Percentiles rank a stretch among this genome's conserved stretches.
Evolutionary conservation across 35 echinoderm and acorn worm genomes (phyloP).

Genomic region (Nesometra sesokonis): DNA sequence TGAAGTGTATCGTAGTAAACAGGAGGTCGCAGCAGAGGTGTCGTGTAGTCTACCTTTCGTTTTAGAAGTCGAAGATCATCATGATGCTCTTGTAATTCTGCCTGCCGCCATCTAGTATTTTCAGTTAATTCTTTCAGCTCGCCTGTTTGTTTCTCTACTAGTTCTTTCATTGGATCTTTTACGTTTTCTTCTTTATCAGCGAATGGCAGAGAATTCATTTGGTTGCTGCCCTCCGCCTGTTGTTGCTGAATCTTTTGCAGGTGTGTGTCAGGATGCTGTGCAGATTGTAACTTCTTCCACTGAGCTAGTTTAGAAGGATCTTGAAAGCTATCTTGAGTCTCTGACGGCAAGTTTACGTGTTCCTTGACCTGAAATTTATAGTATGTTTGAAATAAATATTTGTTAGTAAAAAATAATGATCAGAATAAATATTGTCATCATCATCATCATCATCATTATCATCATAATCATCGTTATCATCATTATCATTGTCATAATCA

Average conservation of each 20-base stretch:
- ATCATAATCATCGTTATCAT: no score
- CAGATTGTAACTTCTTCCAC: constrained; percentile 51
- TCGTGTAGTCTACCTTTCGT: constrained; percentile 78
- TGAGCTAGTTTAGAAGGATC: constrained; percentile 37
- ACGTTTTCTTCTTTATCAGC: constrained; percentile 12
- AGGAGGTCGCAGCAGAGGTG: constrained; percentile 47
- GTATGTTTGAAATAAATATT: no score
- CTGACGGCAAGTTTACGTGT: constrained; percentile 61
- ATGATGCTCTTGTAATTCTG: constrained; percentile 76
- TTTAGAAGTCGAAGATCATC: constrained; percentile 72
- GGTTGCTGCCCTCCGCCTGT: not conserved
- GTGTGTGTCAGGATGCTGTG: constrained; percentile 40
- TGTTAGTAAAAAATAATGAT: no score
- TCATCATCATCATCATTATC: no score
- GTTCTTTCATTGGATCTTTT: constrained; percentile 58
- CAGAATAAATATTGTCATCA: no score
- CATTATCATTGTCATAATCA: no score
- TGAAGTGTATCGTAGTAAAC: constrained; percentile 94
- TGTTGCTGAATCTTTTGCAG: constrained; percentile 38
- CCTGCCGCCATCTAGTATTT: constrained; percentile 80
- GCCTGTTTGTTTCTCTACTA: constrained; percentile 44
- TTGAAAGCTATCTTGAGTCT: constrained; percentile 59
- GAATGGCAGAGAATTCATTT: not conserved
- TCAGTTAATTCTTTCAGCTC: constrained; percentile 53
- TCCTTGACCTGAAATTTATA: constrained; percentile 52